These are phyloP conservation scores for Drosophila burlai DNA, from an alignment of 1,140 invertebrate genomes.

Conservation along the genomic window DNA sequence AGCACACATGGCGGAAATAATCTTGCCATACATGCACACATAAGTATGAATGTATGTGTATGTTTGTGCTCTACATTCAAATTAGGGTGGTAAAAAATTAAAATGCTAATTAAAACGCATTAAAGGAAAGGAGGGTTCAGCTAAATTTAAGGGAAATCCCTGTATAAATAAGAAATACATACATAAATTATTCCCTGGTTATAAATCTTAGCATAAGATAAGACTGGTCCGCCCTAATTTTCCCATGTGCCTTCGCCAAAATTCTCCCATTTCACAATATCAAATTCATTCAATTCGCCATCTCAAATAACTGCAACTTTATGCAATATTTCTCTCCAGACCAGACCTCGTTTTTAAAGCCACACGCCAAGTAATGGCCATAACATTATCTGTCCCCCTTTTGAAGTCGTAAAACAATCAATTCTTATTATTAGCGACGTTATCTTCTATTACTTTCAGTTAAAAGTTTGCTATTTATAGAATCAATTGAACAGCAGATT, in stretches of 20 bases:
- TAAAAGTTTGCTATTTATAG: constrained; percentile 20
- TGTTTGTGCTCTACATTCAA: background rate
- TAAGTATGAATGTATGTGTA: constrained; percentile 2
- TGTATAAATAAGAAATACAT: too few relatives aligned
- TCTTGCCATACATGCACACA: constrained; percentile 10
- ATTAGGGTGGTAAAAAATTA: background rate
- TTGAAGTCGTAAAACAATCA: constrained; percentile 10
- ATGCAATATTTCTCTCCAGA: constrained; percentile 16
- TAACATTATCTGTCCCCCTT: constrained; percentile 8
- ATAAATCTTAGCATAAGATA: background rate
- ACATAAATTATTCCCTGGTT: too few relatives aligned
- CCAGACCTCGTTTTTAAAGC: constrained; percentile 3
- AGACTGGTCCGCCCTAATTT: constrained; percentile 2
- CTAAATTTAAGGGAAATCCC: too few relatives aligned
- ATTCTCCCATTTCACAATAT: background rate
- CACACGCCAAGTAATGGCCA: background rate
- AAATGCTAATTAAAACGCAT: background rate
- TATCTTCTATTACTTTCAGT: constrained; percentile 39
- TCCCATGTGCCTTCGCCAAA: background rate
- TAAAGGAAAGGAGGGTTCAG: too few relatives aligned
- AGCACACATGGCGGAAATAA: constrained; percentile 36
- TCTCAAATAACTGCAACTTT: constrained; percentile 1
- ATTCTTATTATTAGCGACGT: constrained; percentile 5
- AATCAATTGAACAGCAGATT: constrained; percentile 28
- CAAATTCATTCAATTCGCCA: background rate